Conservation (phyloP, 2,113 vertebrate species). For the Amphiprion percula region DNA sequence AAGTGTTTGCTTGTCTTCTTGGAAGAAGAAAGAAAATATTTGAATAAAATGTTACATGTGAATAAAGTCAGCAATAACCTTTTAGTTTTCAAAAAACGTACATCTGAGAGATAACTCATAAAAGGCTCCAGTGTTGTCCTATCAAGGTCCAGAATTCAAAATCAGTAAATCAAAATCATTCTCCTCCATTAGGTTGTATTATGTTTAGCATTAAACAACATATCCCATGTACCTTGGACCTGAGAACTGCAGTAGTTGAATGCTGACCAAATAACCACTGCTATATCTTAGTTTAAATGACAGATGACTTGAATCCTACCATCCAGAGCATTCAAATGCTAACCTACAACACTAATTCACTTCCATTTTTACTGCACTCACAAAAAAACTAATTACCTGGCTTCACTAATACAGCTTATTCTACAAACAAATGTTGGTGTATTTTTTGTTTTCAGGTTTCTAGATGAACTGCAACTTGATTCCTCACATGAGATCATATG, state of each 20-base stretch:
- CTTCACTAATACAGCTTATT: neutral
- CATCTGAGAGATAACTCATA: constrained; percentile 29
- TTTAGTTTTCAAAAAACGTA: constrained; percentile 7
- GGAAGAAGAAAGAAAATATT: constrained; percentile 15
- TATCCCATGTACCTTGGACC: neutral
- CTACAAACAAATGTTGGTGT: neutral
- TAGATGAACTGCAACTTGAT: neutral
- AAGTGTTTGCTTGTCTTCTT: constrained; percentile 9
- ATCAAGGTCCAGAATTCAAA: constrained; percentile 29
- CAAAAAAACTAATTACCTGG: neutral
- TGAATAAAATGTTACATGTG: neutral
- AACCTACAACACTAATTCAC: neutral
- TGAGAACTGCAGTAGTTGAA: constrained; percentile 4
- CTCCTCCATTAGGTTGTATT: neutral
- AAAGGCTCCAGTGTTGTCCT: constrained; percentile 47
- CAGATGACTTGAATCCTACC: neutral
- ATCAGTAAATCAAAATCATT: neutral
- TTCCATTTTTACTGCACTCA: neutral
- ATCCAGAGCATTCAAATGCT: neutral
- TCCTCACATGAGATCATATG: too few relatives aligned
- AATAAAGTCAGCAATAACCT: constrained; percentile 11
- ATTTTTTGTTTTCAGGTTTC: neutral
- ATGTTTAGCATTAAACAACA: neutral
- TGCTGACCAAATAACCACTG: constrained; percentile 11
- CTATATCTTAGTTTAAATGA: neutral